Conservation (phyloP, 2,113 vertebrate genomes). For the Fregata magnificens region DNA sequence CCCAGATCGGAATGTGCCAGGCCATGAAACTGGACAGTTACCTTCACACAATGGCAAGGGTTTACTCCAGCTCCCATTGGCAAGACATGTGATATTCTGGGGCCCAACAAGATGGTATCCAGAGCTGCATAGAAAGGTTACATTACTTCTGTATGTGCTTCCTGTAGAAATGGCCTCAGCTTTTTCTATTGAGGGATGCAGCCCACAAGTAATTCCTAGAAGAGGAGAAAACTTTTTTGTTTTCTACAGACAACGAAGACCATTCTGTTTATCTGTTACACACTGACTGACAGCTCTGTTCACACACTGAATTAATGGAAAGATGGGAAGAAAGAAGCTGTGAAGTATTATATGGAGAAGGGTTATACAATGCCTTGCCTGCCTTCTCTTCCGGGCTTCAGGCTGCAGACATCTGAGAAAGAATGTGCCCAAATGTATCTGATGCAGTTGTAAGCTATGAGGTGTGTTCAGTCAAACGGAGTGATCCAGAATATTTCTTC, state of each 20-base stretch:
- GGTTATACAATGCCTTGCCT: background rate
- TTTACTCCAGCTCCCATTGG: constrained; percentile 70
- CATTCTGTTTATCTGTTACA: background rate
- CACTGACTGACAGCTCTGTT: background rate
- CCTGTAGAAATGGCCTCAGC: constrained; percentile 45
- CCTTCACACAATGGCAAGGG: constrained; percentile 65
- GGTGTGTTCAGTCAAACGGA: background rate
- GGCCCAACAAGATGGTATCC: constrained; percentile 65
- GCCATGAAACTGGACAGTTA: background rate
- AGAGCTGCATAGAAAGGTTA: constrained; percentile 59
- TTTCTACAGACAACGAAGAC: background rate
- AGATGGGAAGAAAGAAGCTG: background rate
- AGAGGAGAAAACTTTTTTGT: background rate
- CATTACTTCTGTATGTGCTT: constrained; percentile 52
- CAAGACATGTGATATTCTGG: constrained; percentile 65
- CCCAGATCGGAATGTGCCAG: background rate
- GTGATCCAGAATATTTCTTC: background rate
- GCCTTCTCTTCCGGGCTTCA: background rate
- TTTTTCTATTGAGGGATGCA: constrained; percentile 55
- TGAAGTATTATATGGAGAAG: background rate
- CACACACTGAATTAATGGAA: background rate
- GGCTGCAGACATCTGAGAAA: background rate
- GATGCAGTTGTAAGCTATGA: background rate
- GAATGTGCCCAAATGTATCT: background rate
- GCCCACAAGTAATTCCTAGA: constrained; percentile 61